phyloP scores from a whole-genome alignment of 2,888 invertebrate genomes.

The Caenorhabditis panamensis region DNA sequence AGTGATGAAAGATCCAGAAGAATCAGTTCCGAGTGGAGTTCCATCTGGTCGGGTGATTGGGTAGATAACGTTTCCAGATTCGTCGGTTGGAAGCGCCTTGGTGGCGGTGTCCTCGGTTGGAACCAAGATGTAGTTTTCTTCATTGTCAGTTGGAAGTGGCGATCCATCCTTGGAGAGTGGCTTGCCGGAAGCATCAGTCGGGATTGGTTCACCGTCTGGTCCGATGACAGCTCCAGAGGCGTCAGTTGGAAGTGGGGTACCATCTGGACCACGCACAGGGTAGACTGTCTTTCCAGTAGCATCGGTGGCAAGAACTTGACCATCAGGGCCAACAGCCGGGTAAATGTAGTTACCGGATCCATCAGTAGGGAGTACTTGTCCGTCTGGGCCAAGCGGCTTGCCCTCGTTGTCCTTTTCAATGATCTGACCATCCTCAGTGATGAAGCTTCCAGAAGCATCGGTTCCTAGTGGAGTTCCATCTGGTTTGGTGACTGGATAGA shows the following conservation, averaged over 20 bases:
- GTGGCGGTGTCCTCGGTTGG: constrained; percentile 36
- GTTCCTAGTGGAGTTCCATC: constrained; percentile 61
- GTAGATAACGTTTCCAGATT: constrained; percentile 37
- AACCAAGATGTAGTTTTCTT: constrained; percentile 42
- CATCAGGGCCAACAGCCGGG: background rate
- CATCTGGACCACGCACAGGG: constrained; percentile 55
- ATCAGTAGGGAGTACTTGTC: constrained; percentile 34
- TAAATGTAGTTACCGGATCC: constrained; percentile 5
- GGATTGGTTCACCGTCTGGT: constrained; percentile 46
- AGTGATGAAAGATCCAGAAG: constrained; percentile 59
- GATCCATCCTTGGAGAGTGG: constrained; percentile 55
- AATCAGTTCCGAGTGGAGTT: constrained; percentile 48
- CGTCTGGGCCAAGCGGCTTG: constrained; percentile 24
- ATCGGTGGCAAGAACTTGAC: constrained; percentile 63
- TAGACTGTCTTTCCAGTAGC: constrained; percentile 53
- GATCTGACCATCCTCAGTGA: constrained; percentile 48
- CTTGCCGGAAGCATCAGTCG: constrained; percentile 56
- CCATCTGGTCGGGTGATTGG: constrained; percentile 55
- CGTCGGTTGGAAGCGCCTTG: constrained; percentile 70
- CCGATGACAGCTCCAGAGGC: constrained; percentile 50
- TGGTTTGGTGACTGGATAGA: constrained; percentile 51
- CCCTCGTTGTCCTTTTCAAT: constrained; percentile 64
- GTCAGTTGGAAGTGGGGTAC: constrained; percentile 55
- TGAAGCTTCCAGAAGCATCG: constrained; percentile 42
- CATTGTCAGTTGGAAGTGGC: constrained; percentile 57